phyloP scores from a whole-genome alignment of 2,797 vertebrate genomes.

The Crocidura indochinensis region DNA sequence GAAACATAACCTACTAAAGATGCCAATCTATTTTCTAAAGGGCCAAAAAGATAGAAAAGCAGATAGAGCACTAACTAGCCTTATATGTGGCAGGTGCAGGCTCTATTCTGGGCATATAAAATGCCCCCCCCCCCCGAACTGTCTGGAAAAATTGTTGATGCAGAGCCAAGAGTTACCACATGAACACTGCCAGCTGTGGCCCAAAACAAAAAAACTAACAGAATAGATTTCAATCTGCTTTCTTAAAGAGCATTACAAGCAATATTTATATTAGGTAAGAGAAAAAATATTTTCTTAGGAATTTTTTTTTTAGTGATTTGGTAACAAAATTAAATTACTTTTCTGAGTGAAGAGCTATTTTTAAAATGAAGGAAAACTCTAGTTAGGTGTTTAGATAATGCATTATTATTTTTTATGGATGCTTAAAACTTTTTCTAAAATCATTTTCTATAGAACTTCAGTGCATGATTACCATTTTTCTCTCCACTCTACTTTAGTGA shows the following conservation, averaged over 20 bases:
- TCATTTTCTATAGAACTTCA: constrained; percentile 10
- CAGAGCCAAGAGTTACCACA: too few species aligned
- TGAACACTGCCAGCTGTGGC: too few species aligned
- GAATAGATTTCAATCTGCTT: neutral
- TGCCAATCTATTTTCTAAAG: neutral
- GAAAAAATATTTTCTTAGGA: neutral
- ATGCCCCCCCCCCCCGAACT: too few species aligned
- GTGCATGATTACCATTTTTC: neutral
- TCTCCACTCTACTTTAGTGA: neutral
- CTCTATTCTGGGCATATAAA: too few species aligned
- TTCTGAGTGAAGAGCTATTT: neutral
- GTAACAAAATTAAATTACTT: constrained; percentile 42
- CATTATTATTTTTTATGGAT: too few species aligned
- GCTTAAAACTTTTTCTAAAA: neutral
- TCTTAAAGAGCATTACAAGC: neutral
- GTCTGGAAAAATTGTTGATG: too few species aligned
- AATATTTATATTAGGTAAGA: constrained; percentile 2
- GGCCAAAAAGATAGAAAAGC: too few species aligned
- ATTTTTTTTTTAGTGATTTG: neutral
- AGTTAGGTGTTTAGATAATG: neutral
- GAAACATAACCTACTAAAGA: neutral
- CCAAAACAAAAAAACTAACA: too few species aligned
- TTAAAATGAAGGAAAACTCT: constrained; percentile 18
- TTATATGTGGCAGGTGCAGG: too few species aligned
- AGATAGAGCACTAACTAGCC: too few species aligned